These are phyloP conservation scores for Bovichtus variegatus DNA, from an alignment of 2,797 vertebrate genomes.

Conservation along the genomic window DNA sequence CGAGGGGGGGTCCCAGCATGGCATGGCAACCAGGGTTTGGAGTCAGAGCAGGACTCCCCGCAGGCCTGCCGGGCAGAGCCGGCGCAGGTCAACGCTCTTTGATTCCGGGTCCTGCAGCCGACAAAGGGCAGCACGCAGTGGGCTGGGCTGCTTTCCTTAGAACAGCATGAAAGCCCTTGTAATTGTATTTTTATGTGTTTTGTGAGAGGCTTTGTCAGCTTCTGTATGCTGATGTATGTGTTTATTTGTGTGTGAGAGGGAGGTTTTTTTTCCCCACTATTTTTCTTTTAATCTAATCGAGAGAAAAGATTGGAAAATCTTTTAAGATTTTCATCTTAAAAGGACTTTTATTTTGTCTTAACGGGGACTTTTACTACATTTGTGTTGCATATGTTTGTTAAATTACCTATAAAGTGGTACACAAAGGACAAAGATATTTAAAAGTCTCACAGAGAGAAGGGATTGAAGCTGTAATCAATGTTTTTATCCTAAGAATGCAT, in stretches of 20 bases:
- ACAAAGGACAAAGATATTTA: too few relatives aligned
- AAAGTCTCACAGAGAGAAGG: too few relatives aligned
- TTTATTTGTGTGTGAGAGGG: constrained; percentile 52
- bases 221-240: constrained; percentile 68
- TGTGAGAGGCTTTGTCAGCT: constrained; percentile 71
- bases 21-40: constrained; percentile 83
- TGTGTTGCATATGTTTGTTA: too few relatives aligned
- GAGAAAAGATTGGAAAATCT: background rate
- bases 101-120: constrained; percentile 88
- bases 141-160: constrained; percentile 81
- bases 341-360: background rate
- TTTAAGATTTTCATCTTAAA: background rate
- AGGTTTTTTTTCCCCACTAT: background rate
- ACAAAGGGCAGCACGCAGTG: constrained; percentile 89
- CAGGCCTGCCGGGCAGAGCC: constrained; percentile 89
- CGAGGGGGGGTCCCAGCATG: constrained; percentile 81
- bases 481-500: too few relatives aligned
- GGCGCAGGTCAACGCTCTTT: constrained; percentile 90
- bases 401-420: too few relatives aligned
- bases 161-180: constrained; percentile 82
- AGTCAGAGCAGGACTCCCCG: constrained; percentile 85
- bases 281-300: background rate
- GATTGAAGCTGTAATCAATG: too few relatives aligned
- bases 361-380: background rate
- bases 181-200: constrained; percentile 78